Evolutionary conservation across 2,888 invertebrate species (phyloP).

Genomic region (Nemotelus nigrinus): DNA sequence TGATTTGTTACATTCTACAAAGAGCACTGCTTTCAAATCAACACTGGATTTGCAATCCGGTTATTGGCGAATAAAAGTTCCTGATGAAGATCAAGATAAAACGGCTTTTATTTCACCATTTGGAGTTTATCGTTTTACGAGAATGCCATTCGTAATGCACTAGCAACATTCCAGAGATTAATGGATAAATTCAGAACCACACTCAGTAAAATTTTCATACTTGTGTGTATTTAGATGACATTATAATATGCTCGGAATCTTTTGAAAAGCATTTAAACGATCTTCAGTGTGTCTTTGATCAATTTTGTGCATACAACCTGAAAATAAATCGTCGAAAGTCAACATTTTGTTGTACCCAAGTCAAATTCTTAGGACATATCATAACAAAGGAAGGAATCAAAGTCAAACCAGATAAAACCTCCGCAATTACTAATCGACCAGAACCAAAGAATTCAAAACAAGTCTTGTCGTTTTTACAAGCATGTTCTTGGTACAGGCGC

Average conservation of each 20-base stretch:
- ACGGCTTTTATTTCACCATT: neutral
- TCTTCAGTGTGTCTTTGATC: neutral
- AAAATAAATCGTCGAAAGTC: too few species aligned
- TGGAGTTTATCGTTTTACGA: neutral
- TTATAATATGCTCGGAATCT: neutral
- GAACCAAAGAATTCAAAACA: too few species aligned
- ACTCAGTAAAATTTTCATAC: neutral
- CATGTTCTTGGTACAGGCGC: too few species aligned
- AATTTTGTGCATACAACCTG: too few species aligned
- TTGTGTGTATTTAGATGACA: neutral
- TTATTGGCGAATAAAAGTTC: neutral
- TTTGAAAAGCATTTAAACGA: neutral
- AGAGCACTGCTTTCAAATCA: neutral
- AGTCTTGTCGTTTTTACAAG: too few species aligned
- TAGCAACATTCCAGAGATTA: neutral
- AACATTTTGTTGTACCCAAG: too few species aligned
- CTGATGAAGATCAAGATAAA: neutral
- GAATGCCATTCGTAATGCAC: conserved; percentile 1
- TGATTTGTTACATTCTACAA: too few species aligned
- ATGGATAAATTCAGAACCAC: too few species aligned
- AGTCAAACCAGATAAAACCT: too few species aligned
- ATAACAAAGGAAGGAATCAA: too few species aligned
- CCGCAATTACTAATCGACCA: too few species aligned
- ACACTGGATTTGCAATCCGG: neutral
- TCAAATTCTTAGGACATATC: too few species aligned